Percentiles rank a stretch among this genome's conserved stretches.
phyloP scores from a whole-genome alignment of 1,140 invertebrate genomes.

The Chlorops oryzae region DNA sequence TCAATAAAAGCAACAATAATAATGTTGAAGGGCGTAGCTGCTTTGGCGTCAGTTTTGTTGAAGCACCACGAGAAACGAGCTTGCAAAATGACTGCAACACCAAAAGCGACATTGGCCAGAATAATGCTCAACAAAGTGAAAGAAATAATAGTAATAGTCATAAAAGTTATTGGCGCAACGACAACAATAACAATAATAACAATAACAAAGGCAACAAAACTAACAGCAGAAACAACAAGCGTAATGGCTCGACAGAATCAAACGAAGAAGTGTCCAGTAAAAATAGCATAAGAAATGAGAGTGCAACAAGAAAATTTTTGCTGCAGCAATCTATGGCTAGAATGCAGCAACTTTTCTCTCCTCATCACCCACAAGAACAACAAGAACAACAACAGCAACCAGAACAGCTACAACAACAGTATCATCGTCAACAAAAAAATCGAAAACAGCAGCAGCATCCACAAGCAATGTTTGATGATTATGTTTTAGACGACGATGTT shows the following conservation, averaged over 20 bases:
- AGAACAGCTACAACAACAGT: background rate
- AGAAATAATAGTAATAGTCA: too few species aligned
- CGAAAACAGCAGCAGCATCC: background rate
- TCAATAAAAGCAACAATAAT: too few species aligned
- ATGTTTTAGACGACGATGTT: too few species aligned
- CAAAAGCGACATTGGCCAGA: too few species aligned
- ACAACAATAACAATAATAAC: background rate
- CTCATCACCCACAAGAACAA: background rate
- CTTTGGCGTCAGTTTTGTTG: too few species aligned
- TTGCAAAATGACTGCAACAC: too few species aligned
- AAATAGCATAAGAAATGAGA: background rate
- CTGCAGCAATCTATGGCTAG: constrained; percentile 18
- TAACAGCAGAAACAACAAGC: background rate
- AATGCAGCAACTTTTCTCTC: constrained; percentile 31
- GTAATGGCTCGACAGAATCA: background rate
- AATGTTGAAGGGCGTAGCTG: too few species aligned
- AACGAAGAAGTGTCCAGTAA: background rate
- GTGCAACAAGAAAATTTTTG: background rate
- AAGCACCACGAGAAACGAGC: too few species aligned
- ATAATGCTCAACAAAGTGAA: too few species aligned
- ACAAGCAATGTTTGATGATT: too few species aligned
- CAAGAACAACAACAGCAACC: background rate
- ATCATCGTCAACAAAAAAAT: background rate
- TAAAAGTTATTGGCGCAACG: too few species aligned
- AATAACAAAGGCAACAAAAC: background rate